Percentiles rank a stretch among this genome's conserved stretches.
phyloP scores from a whole-genome alignment of 23 tunicate genomes.

The Halocynthia roretzi region DNA sequence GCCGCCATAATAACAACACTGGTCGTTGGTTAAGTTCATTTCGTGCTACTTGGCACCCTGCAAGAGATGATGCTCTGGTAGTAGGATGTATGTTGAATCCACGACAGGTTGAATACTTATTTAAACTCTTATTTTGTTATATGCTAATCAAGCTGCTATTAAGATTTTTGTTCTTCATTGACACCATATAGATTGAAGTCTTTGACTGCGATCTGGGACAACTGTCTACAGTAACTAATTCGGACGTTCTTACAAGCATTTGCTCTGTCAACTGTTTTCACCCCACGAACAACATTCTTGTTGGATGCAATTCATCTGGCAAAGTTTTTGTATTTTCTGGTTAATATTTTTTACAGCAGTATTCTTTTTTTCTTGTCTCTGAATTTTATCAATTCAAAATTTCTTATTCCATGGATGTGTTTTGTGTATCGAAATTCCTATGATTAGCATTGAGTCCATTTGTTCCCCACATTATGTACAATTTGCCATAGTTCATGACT shows the following conservation, averaged over 20 bases:
- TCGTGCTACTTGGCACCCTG: slow-evolving; percentile 68
- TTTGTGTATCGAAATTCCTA: too few relatives aligned
- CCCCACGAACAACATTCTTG: slow-evolving; percentile 34
- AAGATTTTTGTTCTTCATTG: neutral
- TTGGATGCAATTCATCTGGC: slow-evolving; percentile 65
- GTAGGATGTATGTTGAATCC: slow-evolving; percentile 51
- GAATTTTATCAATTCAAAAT: too few relatives aligned
- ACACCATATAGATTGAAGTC: slow-evolving; percentile 41
- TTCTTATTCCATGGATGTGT: too few relatives aligned
- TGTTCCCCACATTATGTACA: too few relatives aligned
- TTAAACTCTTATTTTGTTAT: neutral
- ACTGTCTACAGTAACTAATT: slow-evolving; percentile 7
- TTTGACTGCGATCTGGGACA: slow-evolving; percentile 22
- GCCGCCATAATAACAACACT: slow-evolving; percentile 50
- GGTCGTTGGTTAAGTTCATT: slow-evolving; percentile 72
- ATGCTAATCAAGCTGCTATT: too few relatives aligned
- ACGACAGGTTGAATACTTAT: slow-evolving; percentile 37
- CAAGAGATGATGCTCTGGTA: slow-evolving; percentile 49
- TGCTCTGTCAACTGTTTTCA: slow-evolving; percentile 44
- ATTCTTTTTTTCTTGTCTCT: too few relatives aligned
- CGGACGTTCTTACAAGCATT: slow-evolving; percentile 27
- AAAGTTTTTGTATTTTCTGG: slow-evolving; percentile 35
- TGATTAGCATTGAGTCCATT: too few relatives aligned
- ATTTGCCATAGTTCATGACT: too few relatives aligned
- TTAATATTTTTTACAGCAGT: neutral